These are phyloP conservation scores for Drosophila pseudoananassae DNA, from an alignment of 1,140 invertebrate genomes.

Conservation along the genomic window DNA sequence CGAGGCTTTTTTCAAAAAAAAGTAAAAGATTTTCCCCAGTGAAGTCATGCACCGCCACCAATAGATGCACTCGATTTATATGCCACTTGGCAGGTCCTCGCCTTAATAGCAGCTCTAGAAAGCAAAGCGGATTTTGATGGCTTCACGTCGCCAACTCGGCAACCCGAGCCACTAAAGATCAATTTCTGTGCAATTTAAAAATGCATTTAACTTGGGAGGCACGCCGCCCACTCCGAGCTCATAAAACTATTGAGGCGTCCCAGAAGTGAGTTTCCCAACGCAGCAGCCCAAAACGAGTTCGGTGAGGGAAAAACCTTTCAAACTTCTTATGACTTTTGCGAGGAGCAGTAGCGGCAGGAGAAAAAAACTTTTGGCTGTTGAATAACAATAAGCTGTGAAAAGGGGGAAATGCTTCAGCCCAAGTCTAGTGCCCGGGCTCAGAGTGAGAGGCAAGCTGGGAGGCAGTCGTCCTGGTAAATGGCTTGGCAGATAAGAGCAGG, in stretches of 20 bases:
- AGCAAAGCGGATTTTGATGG: conserved; percentile 66
- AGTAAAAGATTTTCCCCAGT: background rate
- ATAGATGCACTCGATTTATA: conserved; percentile 47
- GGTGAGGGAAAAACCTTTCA: conserved; percentile 62
- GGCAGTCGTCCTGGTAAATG: conserved; percentile 56
- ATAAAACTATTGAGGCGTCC: conserved; percentile 60
- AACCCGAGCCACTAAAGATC: conserved; percentile 62
- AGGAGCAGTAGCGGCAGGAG: conserved; percentile 5
- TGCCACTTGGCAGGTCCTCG: conserved; percentile 41
- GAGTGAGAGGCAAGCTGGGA: background rate
- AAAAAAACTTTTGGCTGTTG: conserved; percentile 63
- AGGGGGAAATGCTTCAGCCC: conserved; percentile 36
- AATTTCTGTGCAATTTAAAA: conserved; percentile 71
- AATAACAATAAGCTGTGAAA: conserved; percentile 79
- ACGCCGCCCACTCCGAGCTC: conserved; percentile 22
- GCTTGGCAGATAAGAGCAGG: conserved; percentile 60
- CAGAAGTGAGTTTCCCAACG: conserved; percentile 47
- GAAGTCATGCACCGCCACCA: background rate
- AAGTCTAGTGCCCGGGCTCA: background rate
- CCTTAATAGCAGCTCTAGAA: conserved; percentile 53
- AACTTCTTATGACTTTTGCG: conserved; percentile 77
- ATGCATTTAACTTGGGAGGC: conserved; percentile 54
- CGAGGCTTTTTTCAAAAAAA: background rate
- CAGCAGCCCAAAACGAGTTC: conserved; percentile 58
- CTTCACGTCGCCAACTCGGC: conserved; percentile 52